These are phyloP conservation scores for Ochotona curzoniae DNA, from an alignment of 2,113 vertebrate species.

Conservation along the genomic window DNA sequence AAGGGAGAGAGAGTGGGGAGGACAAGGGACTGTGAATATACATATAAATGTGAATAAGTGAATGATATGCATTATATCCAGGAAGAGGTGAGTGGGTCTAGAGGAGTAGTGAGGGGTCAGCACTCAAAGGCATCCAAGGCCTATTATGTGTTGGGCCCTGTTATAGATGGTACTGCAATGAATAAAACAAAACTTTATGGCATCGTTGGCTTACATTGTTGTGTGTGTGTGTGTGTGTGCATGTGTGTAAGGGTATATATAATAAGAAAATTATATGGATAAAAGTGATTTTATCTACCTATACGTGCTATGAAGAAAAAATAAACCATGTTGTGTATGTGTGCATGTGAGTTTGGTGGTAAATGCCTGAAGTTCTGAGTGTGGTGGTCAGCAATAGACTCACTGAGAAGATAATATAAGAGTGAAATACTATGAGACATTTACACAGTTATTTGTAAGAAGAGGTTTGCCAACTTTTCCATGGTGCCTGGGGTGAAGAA, in stretches of 20 bases:
- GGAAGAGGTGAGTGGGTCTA: neutral
- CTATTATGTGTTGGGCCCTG: neutral
- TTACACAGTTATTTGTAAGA: neutral
- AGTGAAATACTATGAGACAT: neutral
- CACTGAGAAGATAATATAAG: neutral
- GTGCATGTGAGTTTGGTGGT: neutral
- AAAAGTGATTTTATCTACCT: neutral
- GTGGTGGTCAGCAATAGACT: neutral
- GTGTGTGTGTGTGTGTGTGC: neutral
- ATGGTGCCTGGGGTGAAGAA: neutral
- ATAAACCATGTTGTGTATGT: neutral
- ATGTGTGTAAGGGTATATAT: neutral
- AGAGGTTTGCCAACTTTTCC: neutral
- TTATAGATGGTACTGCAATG: neutral
- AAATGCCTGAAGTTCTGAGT: neutral
- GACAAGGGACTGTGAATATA: neutral
- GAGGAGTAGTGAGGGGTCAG: neutral
- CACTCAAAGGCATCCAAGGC: neutral
- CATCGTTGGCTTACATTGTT: neutral
- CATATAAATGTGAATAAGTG: neutral
- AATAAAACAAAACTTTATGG: neutral
- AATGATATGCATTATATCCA: neutral
- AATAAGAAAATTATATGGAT: neutral
- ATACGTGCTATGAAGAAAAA: neutral
- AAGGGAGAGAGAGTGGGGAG: too few species aligned